Base-by-base conservation (phyloP, 2,888 invertebrate species). In the Harmothoe impar region DNA sequence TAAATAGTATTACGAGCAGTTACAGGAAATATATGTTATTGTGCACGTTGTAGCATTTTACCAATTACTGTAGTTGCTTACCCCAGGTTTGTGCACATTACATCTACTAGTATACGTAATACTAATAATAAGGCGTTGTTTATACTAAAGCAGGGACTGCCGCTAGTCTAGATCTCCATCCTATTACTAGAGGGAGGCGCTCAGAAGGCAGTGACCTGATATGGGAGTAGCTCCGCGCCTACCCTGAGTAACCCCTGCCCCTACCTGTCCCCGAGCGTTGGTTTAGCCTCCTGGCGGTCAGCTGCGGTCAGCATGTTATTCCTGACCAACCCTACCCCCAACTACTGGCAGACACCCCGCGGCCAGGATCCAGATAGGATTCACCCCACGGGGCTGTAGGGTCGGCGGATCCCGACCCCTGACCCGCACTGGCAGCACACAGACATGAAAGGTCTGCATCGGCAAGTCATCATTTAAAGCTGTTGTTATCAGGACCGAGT, bases 401-500 rank as follows among this genome's bases (percentile, higher is more conserved):
- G 72, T 72, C 72, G 31, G n/a, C 25, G 7, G 72, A 72, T 12
- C 72, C 72, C 29, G 72, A 25, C 72, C 72, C 17, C 81, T 33
- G 81, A 43, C 81, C 81, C 81, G 5, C 23, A 43, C 35, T 35
- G 81, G 35, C 62, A 12, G 20, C 7, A 62, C 62, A 33, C 3
- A 81, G 35, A 81, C 81, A 43, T 33, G 81, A 20, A 33, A 81
- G 81, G 0, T 72, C 31, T 72, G 72, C 43, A 72, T 72, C 72
- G 29, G 15, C 29, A 25, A 72, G 31, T 29, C 72, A 72, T 72
- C 72, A 72, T 72, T 72, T 72, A 72, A 72, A 72, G 72, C 72
- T 25, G 77, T 62, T 31, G 77, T 81, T 81, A 81, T 81, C 86
- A 84, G 86, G 54, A 29, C 52, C 3, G 86, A 29, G 86, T 54